phyloP scores from a whole-genome alignment of 2,888 invertebrate genomes.

The Bombyx huttoni region DNA sequence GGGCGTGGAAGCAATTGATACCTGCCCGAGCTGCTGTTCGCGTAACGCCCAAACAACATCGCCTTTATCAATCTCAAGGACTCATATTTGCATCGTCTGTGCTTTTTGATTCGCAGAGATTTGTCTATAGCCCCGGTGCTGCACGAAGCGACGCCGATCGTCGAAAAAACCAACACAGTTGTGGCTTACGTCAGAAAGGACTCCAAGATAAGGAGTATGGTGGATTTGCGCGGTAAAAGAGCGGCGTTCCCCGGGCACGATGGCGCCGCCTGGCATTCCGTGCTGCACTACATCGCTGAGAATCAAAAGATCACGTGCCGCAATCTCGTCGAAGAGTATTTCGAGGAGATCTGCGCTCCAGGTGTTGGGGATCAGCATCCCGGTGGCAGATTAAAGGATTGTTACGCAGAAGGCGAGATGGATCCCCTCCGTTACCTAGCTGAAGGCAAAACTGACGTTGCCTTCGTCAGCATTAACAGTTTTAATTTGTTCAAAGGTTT shows the following conservation, averaged over 20 bases:
- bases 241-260: constrained; percentile 88
- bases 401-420: constrained; percentile 68
- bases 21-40: too few relatives aligned
- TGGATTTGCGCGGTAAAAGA: constrained; percentile 78
- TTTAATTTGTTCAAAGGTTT: constrained; percentile 74
- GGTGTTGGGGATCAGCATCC: constrained; percentile 21
- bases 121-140: constrained; percentile 71
- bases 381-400: constrained; percentile 27
- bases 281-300: constrained; percentile 50
- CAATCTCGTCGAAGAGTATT: constrained; percentile 68
- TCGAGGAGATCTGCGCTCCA: constrained; percentile 78
- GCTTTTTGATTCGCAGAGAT: constrained; percentile 40
- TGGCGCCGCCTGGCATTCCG: constrained; percentile 78
- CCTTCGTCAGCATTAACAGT: constrained; percentile 78
- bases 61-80: too few relatives aligned
- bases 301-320: constrained; percentile 50
- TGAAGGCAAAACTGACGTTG: constrained; percentile 81
- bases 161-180: constrained; percentile 73
- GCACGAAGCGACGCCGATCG: constrained; percentile 73
- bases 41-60: too few relatives aligned
- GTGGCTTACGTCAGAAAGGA: constrained; percentile 78
- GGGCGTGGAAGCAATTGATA: too few relatives aligned
- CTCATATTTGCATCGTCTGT: too few relatives aligned
- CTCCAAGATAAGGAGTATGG: constrained; percentile 69
- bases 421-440: constrained; percentile 78